phyloP scores from a whole-genome alignment of 2,888 invertebrate species.

The Drosophila aldrichi region DNA sequence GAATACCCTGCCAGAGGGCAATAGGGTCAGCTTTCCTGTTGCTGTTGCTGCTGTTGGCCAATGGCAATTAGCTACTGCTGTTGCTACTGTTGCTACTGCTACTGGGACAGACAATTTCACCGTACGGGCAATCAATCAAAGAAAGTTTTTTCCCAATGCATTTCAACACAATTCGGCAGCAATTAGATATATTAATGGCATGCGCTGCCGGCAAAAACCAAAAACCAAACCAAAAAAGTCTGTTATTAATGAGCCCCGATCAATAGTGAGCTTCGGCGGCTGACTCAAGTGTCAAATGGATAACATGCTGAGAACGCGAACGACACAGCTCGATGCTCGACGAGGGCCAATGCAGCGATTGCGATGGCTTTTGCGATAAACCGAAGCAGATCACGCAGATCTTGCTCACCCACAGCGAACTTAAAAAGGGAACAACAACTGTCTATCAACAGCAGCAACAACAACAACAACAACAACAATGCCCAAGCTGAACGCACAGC shows the following conservation, averaged over 20 bases:
- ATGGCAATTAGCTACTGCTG: neutral
- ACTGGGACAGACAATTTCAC: slow-evolving; percentile 5
- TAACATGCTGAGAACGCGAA: neutral
- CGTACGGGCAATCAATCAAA: slow-evolving; percentile 14
- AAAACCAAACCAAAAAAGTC: too few species aligned
- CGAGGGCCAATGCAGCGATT: slow-evolving; percentile 52
- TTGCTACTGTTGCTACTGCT: neutral
- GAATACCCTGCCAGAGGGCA: slow-evolving; percentile 6
- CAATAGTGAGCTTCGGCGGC: neutral
- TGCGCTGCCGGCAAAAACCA: slow-evolving; percentile 11
- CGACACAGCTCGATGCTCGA: neutral
- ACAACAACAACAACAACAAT: slow-evolving; percentile 10
- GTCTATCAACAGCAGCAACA: slow-evolving; percentile 19
- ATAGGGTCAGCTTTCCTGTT: slow-evolving; percentile 11
- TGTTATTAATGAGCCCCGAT: slow-evolving; percentile 25
- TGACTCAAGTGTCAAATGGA: slow-evolving; percentile 3
- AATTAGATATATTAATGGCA: slow-evolving; percentile 28
- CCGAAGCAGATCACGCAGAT: slow-evolving; percentile 38
- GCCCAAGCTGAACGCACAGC: slow-evolving; percentile 22
- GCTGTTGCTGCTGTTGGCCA: neutral
- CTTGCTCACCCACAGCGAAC: slow-evolving; percentile 53
- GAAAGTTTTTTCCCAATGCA: slow-evolving; percentile 16
- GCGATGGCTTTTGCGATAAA: slow-evolving; percentile 8
- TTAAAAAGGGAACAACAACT: slow-evolving; percentile 46
- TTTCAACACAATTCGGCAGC: slow-evolving; percentile 15